phyloP scores from a whole-genome alignment of 2,797 vertebrate species.

The Sorex maritimensis region DNA sequence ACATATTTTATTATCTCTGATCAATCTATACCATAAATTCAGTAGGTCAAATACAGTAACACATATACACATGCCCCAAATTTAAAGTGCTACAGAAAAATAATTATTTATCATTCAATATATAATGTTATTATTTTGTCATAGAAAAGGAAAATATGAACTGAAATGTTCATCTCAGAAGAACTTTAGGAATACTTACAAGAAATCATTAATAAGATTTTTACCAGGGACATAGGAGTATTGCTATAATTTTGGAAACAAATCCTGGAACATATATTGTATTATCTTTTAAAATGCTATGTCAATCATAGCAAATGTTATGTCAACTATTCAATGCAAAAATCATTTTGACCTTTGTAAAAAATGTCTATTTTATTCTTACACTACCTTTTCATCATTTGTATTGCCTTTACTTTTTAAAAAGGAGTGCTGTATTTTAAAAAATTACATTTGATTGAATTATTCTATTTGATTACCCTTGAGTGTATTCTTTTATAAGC shows the following conservation, averaged over 20 bases:
- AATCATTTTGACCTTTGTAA: background rate
- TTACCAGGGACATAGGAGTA: background rate
- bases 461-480: constrained; percentile 7
- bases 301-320: too few species aligned
- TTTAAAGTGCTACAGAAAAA: background rate
- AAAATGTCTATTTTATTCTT: constrained; percentile 8
- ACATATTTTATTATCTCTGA: constrained; percentile 19
- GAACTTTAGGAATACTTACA: background rate
- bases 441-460: constrained; percentile 25
- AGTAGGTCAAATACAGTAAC: background rate
- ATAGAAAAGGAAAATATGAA: constrained; percentile 53
- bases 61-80: background rate
- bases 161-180: constrained; percentile 37
- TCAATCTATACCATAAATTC: background rate
- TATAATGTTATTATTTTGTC: background rate
- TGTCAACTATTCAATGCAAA: background rate
- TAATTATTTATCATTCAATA: background rate
- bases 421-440: constrained; percentile 1
- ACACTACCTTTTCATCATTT: background rate
- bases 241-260: constrained; percentile 24
- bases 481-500: constrained; percentile 35
- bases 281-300: constrained; percentile 29
- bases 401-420: background rate
- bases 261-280: background rate
- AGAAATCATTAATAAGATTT: background rate